Evolutionary conservation across 1,140 invertebrate species (phyloP).

Genomic region (Drosophila sturtevanti): DNA sequence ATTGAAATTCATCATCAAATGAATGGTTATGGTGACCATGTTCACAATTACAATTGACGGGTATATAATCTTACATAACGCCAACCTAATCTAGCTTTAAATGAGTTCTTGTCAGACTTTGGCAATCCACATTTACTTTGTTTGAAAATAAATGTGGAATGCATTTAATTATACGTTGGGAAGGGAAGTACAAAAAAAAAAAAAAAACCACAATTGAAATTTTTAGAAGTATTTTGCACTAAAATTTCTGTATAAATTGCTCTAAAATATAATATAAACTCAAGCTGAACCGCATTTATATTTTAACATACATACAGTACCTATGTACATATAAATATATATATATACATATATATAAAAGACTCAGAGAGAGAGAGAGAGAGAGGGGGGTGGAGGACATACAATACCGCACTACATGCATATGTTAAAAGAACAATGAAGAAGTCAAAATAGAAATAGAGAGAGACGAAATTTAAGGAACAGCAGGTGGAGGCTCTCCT

Average conservation of each 20-base stretch:
- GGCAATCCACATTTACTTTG: neutral
- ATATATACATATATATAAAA: slow-evolving; percentile 25
- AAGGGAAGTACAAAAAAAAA: neutral
- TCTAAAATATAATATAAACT: neutral
- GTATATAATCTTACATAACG: too few species aligned
- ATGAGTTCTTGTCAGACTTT: neutral
- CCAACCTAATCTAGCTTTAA: neutral
- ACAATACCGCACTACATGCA: slow-evolving; percentile 6
- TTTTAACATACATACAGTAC: neutral
- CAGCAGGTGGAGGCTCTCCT: neutral
- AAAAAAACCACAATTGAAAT: neutral
- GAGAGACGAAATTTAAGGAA: neutral
- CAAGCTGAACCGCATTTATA: slow-evolving; percentile 4
- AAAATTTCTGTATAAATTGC: slow-evolving; percentile 7
- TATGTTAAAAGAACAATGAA: slow-evolving; percentile 37
- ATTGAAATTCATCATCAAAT: too few species aligned
- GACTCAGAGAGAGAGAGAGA: neutral
- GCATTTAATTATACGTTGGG: neutral
- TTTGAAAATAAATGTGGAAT: neutral
- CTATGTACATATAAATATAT: slow-evolving; percentile 18
- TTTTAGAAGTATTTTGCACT: neutral
- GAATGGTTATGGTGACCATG: too few species aligned
- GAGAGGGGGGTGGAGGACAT: neutral
- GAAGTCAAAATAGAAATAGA: neutral
- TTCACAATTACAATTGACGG: too few species aligned